Percentiles rank a stretch among this genome's conserved stretches.
Conservation (phyloP, 2,113 vertebrate genomes). For the Charadrius vociferus region DNA sequence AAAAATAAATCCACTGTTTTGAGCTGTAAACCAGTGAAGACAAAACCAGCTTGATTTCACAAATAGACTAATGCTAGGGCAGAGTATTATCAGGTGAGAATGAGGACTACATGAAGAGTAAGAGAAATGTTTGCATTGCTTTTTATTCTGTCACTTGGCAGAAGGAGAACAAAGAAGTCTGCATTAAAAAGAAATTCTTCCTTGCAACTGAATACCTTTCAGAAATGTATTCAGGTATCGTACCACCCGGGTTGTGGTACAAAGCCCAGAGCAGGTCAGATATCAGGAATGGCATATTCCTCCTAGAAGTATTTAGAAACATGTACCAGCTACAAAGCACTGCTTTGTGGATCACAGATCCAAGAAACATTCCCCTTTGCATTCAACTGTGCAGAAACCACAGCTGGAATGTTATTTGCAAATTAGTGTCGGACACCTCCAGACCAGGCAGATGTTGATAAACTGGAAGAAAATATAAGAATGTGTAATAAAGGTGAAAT, state of each 20-base stretch:
- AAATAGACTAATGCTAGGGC: neutral
- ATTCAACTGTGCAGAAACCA: neutral
- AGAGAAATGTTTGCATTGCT: neutral
- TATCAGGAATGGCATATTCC: neutral
- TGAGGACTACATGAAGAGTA: neutral
- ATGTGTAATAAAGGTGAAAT: neutral
- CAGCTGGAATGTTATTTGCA: neutral
- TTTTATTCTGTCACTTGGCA: neutral
- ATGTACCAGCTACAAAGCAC: neutral
- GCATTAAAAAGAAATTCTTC: neutral
- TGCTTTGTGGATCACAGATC: neutral
- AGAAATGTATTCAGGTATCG: neutral
- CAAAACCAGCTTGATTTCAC: neutral
- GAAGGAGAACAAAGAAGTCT: neutral
- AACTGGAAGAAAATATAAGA: neutral
- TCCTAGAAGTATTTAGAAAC: neutral
- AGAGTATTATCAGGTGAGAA: neutral
- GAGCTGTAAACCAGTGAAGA: neutral
- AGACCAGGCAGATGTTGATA: neutral
- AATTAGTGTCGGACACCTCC: neutral
- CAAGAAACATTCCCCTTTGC: neutral
- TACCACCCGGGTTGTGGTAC: neutral
- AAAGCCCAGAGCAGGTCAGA: neutral
- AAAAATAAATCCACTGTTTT: neutral
- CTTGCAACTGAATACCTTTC: neutral